Base-by-base conservation (phyloP, 2,888 invertebrate genomes). In the Melinaea menophilus region DNA sequence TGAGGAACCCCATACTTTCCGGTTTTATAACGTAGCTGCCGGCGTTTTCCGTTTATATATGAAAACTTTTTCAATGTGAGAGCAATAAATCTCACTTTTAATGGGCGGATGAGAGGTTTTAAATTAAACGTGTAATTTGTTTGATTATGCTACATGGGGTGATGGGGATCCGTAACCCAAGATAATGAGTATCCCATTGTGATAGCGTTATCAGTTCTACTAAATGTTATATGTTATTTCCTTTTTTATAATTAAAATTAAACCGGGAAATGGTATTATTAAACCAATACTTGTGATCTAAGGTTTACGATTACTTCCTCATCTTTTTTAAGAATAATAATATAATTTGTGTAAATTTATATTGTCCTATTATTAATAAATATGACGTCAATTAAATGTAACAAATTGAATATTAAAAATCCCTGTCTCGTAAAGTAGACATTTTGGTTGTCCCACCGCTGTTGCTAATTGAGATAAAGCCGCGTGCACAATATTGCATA, bases 381-480 rank as follows among this genome's bases (percentile, higher is more conserved):
- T 1, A 51, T 22, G 31, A 7, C 41, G 9, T 41, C 41, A 41
- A 41, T 41, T 41, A 51, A 51, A 31, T 31, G 31, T 51, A 51
- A 9, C 31, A 51, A 51, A 51, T 51, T 51, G 3, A 51, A 61
- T 59, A 58, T 58, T 58, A 63, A 62, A 59, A 58, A 61, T 46
- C 58, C 45, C 54, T 56, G 55, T 59, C 51, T 51, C 51, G 31
- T 51, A 51, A 31, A 51, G 31, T 51, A 48, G 13, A 63, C 12
- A 48, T 47, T 48, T 51, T 35, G 31, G 58, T 60, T 58, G 62
- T 48, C 13, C 9, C 51, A 22, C 61, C 58, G 66, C 67, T 66
- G 65, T 65, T 69, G 72, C 76, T 81, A 82, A 83, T 82, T 79
- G 76, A 76, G 79, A 78, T 74, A 73, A 77, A 82, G 76, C 74